Conservation (phyloP, 2,797 vertebrate species). For the Xenops minutus region DNA sequence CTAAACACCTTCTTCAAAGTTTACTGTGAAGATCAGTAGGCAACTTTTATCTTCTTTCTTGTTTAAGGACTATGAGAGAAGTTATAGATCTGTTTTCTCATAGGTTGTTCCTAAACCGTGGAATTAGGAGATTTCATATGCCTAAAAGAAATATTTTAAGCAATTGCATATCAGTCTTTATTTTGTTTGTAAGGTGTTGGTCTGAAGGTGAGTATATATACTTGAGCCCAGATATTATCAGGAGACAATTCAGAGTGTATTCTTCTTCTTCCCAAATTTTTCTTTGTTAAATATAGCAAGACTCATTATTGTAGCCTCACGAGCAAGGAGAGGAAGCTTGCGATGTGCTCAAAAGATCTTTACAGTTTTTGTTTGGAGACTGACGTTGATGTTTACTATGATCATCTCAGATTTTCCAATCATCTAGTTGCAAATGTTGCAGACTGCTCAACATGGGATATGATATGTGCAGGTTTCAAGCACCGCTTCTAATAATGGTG, state of each 20-base stretch:
- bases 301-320: neutral
- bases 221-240: neutral
- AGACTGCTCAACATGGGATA: neutral
- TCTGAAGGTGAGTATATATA: neutral
- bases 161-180: neutral
- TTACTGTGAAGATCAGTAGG: conserved; percentile 49
- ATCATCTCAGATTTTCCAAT: neutral
- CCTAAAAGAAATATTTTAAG: neutral
- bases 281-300: neutral
- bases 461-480: neutral
- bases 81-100: neutral
- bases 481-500: neutral
- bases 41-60: conserved; percentile 32
- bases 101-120: neutral
- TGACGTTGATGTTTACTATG: neutral
- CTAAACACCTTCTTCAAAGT: conserved; percentile 69
- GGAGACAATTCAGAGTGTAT: neutral
- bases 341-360: neutral
- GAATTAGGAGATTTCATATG: neutral
- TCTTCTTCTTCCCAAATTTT: neutral
- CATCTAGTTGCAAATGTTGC: neutral
- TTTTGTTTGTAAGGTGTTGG: neutral
- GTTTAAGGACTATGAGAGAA: neutral
- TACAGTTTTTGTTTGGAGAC: neutral
- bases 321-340: neutral